These are phyloP conservation scores for Arothron firmamentum DNA, from an alignment of 2,113 vertebrate genomes.

Conservation along the genomic window DNA sequence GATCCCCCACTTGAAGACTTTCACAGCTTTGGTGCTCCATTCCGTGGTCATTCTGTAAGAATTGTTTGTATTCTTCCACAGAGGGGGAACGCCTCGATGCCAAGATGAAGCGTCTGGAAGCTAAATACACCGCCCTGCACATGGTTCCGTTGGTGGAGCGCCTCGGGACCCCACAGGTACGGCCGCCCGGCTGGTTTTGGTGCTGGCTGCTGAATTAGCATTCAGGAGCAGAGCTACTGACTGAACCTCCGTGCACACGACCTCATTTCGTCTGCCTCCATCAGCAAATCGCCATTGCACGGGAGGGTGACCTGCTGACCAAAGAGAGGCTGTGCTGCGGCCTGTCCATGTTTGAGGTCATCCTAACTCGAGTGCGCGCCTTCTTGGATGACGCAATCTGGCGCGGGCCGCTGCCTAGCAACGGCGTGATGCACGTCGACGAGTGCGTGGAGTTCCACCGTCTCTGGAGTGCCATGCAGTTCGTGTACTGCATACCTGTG, in stretches of 20 bases:
- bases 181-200: not conserved
- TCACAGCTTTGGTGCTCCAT: not conserved
- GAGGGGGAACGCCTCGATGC: slow-evolving; percentile 98
- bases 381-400: slow-evolving; percentile 96
- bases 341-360: slow-evolving; percentile 98
- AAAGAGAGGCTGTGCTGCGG: slow-evolving; percentile 98
- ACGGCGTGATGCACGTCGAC: slow-evolving; percentile 97
- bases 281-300: slow-evolving; percentile 98
- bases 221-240: not conserved
- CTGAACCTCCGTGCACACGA: not conserved
- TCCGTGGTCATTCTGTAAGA: no score
- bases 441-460: slow-evolving; percentile 98
- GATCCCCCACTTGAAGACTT: no score
- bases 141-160: slow-evolving; percentile 97
- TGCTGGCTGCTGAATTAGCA: not conserved
- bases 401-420: slow-evolving; percentile 92
- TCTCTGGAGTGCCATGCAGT: slow-evolving; percentile 99
- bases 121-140: slow-evolving; percentile 96
- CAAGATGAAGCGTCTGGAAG: slow-evolving; percentile 97
- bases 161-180: slow-evolving; percentile 94
- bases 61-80: slow-evolving; percentile 44
- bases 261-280: not conserved
- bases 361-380: slow-evolving; percentile 91
- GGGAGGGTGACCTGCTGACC: slow-evolving; percentile 96
- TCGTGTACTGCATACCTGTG: slow-evolving; percentile 97